A percentile compares a stretch with the other conserved stretches of the same genome.
Conservation (phyloP, 2,888 invertebrate genomes). For the Hydrotaea diabolus region DNA sequence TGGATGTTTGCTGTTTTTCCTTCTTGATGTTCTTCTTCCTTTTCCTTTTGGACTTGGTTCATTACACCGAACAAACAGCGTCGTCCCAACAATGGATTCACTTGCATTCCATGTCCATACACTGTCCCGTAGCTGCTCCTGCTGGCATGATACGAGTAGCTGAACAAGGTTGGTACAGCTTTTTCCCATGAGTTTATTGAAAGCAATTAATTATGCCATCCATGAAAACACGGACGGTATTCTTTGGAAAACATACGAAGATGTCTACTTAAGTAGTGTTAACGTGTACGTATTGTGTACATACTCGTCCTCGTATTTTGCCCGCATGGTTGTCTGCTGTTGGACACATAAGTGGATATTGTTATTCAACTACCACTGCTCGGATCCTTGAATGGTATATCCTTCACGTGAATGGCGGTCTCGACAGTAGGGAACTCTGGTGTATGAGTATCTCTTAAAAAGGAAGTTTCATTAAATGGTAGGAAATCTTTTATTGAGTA, state of each 20-base stretch:
- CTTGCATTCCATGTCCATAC: neutral
- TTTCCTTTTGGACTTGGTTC: neutral
- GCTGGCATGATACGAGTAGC: neutral
- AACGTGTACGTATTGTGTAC: too few species aligned
- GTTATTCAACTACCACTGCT: neutral
- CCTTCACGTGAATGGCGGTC: neutral
- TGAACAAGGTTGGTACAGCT: neutral
- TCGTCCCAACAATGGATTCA: neutral
- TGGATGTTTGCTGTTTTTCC: too few species aligned
- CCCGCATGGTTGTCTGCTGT: neutral
- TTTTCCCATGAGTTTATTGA: constrained; percentile 29
- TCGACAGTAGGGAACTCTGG: neutral
- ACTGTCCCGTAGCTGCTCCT: neutral
- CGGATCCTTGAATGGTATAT: neutral
- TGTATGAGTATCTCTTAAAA: neutral
- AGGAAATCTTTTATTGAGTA: too few species aligned
- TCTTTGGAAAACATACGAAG: neutral
- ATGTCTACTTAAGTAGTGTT: neutral
- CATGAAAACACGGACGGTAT: neutral
- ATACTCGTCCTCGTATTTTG: too few species aligned
- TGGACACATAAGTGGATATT: neutral
- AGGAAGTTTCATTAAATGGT: neutral
- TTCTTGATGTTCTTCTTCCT: neutral
- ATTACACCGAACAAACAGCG: neutral
- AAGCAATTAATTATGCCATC: constrained; percentile 30